Evolutionary conservation across 2,113 vertebrate genomes (phyloP), one percentile per base, ranked within the genome.

Genomic region (Sisor rabdophorus): DNA sequence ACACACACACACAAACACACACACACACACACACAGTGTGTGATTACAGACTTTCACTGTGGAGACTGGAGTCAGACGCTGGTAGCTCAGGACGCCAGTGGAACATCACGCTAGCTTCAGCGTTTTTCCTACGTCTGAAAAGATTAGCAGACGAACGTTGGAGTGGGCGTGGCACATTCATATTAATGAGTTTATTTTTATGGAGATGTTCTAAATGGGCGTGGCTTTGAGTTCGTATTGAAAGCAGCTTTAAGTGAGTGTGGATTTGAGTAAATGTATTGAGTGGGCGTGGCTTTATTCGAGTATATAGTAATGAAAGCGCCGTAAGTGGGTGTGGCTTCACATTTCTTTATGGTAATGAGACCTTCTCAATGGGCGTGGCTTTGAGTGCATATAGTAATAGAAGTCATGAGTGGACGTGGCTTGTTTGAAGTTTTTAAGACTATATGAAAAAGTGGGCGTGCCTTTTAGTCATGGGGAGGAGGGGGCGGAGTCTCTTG

Each of bases 31-130:
- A 50, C 48, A 50, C 48, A 17, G 32, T 67, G 63, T 65, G 17
- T 8, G 16, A 26, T 53, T 71, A 55, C 28, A 71, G 52, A 71
- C 50, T 22, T 55, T 71, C 69, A 71, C 69, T 54, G 47, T n/a
- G n/a, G 28, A 54, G 19, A 70, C 44, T 30, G 19, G 4, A 12
- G 19, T 20, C 60, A 0, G 30, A 52, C 24, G 17, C 26, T 69
- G 16, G 28, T 30, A 6, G 19, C 67, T 20, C 24, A 53, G 67
- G 17, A 17, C 11, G 15, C 4, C 8, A 50, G 22, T 8, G 26
- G 44, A 26, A 52, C 65, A 22, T 68, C 22, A 15, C 13, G 3
- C 9, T 17, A 28, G 44, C 11, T 24, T 68, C 17, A 32, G 28
- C 11, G 6, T 7, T 0, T 5, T 3, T 17, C 28, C 20, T 17